Conservation (phyloP, 2,888 invertebrate species). For the Spisula subtruncata region DNA sequence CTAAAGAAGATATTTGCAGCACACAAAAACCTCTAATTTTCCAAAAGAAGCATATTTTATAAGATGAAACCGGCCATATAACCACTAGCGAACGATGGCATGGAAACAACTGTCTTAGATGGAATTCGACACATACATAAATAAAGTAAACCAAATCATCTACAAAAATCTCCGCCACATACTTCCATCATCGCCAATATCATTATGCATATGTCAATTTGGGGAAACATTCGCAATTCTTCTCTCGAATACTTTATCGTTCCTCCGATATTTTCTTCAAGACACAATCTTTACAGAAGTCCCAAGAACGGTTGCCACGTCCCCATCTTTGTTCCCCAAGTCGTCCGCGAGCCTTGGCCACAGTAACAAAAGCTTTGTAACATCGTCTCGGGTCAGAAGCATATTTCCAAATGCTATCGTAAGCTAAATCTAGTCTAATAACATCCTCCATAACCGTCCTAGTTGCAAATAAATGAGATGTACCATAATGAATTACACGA, state of each 20-base stretch:
- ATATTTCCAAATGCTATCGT: constrained; percentile 41
- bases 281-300: constrained; percentile 53
- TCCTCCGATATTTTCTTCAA: constrained; percentile 34
- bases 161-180: too few species aligned
- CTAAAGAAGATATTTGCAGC: too few species aligned
- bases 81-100: too few species aligned
- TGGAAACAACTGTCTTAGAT: too few species aligned
- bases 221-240: too few species aligned
- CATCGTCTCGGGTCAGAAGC: constrained; percentile 35
- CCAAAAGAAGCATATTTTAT: too few species aligned
- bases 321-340: constrained; percentile 54
- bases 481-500: constrained; percentile 64
- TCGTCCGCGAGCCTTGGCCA: constrained; percentile 43
- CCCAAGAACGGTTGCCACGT: constrained; percentile 48
- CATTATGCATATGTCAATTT: too few species aligned
- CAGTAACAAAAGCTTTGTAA: constrained; percentile 25
- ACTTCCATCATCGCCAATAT: too few species aligned
- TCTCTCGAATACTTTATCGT: background rate
- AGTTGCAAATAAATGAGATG: constrained; percentile 51
- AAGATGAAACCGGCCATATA: too few species aligned
- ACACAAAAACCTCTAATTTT: too few species aligned
- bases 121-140: too few species aligned
- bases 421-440: constrained; percentile 32
- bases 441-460: constrained; percentile 57
- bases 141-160: too few species aligned